Conservation (phyloP, 1,140 invertebrate genomes). For the Heliconius melpomene region DNA sequence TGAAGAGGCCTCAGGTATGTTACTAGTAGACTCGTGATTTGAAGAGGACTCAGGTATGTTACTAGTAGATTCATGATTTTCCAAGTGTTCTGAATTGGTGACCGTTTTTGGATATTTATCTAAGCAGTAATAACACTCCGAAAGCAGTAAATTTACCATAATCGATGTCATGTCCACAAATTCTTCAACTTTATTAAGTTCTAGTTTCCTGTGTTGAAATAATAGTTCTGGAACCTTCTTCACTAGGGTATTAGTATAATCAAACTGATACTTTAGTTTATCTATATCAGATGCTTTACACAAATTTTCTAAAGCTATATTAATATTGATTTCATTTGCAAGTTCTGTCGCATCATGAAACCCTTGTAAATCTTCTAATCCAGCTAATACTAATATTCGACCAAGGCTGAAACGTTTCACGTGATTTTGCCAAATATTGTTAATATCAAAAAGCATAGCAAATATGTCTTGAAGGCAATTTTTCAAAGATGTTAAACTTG, state of each 20-base stretch:
- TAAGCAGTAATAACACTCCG: conserved; percentile 62
- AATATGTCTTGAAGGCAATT: conserved; percentile 57
- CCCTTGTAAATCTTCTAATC: conserved; percentile 63
- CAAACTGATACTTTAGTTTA: conserved; percentile 56
- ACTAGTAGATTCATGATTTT: not conserved
- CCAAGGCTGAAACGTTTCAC: conserved; percentile 53
- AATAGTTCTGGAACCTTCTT: conserved; percentile 52
- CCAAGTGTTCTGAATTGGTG: not conserved
- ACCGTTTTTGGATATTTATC: conserved; percentile 51
- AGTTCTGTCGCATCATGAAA: conserved; percentile 57
- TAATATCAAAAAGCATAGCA: conserved; percentile 54
- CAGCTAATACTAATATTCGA: conserved; percentile 60
- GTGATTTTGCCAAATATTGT: conserved; percentile 62
- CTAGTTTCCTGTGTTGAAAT: conserved; percentile 51
- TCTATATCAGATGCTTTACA: conserved; percentile 51
- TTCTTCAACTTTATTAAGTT: conserved; percentile 57
- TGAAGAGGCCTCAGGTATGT: not conserved
- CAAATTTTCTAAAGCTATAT: conserved; percentile 62
- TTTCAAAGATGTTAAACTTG: conserved; percentile 53
- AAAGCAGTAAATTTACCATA: conserved; percentile 51
- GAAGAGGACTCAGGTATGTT: not conserved
- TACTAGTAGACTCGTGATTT: not conserved
- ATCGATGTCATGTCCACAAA: conserved; percentile 51
- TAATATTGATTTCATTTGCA: conserved; percentile 60
- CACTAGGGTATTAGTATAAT: conserved; percentile 43